phyloP scores from a whole-genome alignment of 2,113 vertebrate species.

The Cnemophilus loriae region DNA sequence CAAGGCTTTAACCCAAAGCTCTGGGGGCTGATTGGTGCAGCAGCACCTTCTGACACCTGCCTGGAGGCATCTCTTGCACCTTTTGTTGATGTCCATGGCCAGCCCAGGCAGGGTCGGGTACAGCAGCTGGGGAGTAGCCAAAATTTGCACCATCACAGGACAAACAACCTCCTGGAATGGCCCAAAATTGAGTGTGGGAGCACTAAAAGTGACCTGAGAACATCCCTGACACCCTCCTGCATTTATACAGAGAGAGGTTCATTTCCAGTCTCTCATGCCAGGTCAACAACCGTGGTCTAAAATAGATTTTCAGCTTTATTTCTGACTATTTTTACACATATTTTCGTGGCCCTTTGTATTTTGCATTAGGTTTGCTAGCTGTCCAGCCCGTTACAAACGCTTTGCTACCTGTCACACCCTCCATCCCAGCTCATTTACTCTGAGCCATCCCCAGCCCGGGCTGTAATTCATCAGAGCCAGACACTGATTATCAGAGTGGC shows the following conservation, averaged over 20 bases:
- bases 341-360: neutral
- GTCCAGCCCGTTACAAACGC: neutral
- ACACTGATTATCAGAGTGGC: neutral
- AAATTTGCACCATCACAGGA: neutral
- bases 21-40: neutral
- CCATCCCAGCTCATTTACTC: neutral
- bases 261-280: neutral
- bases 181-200: neutral
- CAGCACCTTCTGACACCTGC: no score
- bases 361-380: neutral
- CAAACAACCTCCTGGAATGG: neutral
- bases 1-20: neutral
- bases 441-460: neutral
- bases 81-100: neutral
- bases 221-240: neutral
- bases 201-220: neutral
- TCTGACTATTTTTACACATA: neutral
- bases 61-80: neutral
- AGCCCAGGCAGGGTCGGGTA: accelerated
- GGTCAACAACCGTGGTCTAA: neutral
- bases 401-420: neutral
- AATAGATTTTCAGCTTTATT: neutral
- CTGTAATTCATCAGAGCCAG: neutral
- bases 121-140: accelerated
- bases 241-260: neutral